Evolutionary conservation across 2,888 invertebrate species (phyloP).

Genomic region (Halictus ligatus): DNA sequence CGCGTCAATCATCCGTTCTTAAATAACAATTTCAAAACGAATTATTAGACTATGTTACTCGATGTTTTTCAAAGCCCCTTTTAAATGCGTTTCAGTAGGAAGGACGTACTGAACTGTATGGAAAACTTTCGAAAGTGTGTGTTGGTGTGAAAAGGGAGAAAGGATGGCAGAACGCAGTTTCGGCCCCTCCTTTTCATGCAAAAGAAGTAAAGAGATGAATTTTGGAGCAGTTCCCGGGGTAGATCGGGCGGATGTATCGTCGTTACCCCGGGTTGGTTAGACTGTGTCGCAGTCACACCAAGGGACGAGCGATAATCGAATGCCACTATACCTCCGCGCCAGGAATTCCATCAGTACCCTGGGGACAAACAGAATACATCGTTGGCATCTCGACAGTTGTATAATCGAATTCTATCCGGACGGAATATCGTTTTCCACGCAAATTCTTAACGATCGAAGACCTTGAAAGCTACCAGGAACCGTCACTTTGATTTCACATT

Average conservation of each 20-base stretch:
- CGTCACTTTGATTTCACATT: not conserved
- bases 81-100: not conserved
- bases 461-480: not conserved
- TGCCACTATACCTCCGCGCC: conserved; percentile 91
- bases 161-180: conserved; percentile 53
- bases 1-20: too few relatives aligned
- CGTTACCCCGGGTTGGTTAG: conserved; percentile 72
- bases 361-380: conserved; percentile 79
- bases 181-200: conserved; percentile 55
- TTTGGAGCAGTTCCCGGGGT: conserved; percentile 65
- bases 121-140: conserved; percentile 12
- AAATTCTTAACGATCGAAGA: not conserved
- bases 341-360: conserved; percentile 97
- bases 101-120: not conserved
- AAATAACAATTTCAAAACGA: too few relatives aligned
- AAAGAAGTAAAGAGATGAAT: conserved; percentile 51
- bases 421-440: conserved; percentile 40
- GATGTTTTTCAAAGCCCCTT: not conserved
- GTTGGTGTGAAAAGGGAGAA: conserved; percentile 56
- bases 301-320: conserved; percentile 71
- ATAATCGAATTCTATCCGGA: conserved; percentile 53
- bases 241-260: conserved; percentile 69
- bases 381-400: conserved; percentile 59
- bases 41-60: too few relatives aligned
- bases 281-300: conserved; percentile 69